Conservation (phyloP, 2,797 vertebrate species). For the Bradypodion ventrale region DNA sequence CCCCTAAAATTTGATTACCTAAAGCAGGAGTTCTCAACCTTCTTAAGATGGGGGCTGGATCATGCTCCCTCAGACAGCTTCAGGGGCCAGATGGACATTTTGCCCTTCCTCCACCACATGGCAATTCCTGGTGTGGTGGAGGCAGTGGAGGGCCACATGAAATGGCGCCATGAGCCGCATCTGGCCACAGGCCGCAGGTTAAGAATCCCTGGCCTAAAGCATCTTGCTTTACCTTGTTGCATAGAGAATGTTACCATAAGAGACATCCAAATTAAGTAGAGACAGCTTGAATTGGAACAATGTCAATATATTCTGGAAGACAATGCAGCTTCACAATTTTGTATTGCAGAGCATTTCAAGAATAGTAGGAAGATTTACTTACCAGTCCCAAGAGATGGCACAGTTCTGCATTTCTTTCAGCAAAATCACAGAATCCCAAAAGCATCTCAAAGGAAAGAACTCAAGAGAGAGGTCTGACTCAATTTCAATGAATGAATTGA, state of each 20-base stretch:
- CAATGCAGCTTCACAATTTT: not conserved
- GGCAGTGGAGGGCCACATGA: no score
- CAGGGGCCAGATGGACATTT: no score
- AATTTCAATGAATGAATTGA: rapidly evolving
- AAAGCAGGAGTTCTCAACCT: no score
- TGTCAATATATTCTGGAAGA: constrained; percentile 6
- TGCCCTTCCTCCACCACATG: no score
- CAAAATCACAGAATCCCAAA: not conserved
- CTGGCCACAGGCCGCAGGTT: no score
- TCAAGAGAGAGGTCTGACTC: constrained; percentile 5
- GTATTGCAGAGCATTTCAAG: not conserved
- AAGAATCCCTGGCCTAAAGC: not conserved
- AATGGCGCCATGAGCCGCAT: no score
- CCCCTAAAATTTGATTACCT: no score
- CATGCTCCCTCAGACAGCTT: no score
- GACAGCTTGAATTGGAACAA: not conserved
- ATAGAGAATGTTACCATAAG: not conserved
- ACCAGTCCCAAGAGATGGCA: constrained; percentile 2
- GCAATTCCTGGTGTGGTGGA: no score
- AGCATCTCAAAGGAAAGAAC: constrained; percentile 4
- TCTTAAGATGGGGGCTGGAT: no score
- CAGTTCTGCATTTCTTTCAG: not conserved
- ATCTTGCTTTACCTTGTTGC: not conserved
- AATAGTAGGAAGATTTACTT: constrained; percentile 44
- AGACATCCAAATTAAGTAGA: not conserved